These are phyloP conservation scores for Tragelaphus imberbis DNA, from an alignment of 2,113 vertebrate species.

Conservation along the genomic window DNA sequence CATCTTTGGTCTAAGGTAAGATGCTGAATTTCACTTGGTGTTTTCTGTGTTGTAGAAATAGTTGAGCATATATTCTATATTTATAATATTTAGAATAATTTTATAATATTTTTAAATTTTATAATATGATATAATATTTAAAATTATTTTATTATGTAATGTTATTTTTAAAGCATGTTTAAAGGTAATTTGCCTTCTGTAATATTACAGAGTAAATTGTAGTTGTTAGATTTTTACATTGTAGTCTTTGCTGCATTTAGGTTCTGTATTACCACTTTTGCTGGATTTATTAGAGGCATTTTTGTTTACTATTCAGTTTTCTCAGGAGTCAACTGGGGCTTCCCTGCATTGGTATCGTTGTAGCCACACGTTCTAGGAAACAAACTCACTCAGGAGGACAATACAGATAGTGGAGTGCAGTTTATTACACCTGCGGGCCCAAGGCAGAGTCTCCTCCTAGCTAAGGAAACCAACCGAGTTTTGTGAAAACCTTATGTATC, in stretches of 20 bases:
- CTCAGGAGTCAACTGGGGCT: background rate
- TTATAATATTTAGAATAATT: background rate
- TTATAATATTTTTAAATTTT: background rate
- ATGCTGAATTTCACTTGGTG: conserved; percentile 53
- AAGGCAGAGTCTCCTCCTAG: background rate
- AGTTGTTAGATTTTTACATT: background rate
- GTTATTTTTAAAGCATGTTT: background rate
- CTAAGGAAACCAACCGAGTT: background rate
- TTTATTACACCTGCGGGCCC: background rate
- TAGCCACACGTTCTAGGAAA: background rate
- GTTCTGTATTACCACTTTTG: background rate
- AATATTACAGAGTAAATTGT: background rate
- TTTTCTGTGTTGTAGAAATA: conserved; percentile 32
- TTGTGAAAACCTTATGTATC: background rate
- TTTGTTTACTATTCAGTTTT: background rate
- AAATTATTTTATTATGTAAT: too few species aligned
- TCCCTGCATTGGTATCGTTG: background rate
- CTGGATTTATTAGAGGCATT: background rate
- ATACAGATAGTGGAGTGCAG: background rate
- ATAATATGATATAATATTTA: background rate
- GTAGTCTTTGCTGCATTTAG: background rate
- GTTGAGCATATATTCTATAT: background rate
- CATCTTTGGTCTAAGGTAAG: conserved; percentile 95
- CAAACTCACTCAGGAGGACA: background rate
- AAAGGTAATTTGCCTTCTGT: background rate